A percentile compares a stretch with the other conserved stretches of the same genome.
phyloP scores from a whole-genome alignment of 2,113 vertebrate genomes.

The Cacatua alba region DNA sequence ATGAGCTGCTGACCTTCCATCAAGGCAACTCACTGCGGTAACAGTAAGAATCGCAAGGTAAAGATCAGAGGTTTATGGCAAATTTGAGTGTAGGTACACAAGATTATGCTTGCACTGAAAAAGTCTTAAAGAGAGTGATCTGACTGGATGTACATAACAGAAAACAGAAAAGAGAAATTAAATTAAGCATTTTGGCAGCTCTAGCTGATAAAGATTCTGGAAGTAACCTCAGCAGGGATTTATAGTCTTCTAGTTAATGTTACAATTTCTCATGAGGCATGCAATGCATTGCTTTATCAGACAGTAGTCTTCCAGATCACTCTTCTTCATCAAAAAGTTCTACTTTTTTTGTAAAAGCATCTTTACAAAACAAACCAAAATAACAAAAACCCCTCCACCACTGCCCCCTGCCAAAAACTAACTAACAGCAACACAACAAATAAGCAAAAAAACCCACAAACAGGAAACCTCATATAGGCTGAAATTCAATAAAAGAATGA shows the following conservation, averaged over 20 bases:
- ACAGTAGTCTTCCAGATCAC: neutral
- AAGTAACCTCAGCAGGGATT: neutral
- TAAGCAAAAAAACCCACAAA: neutral
- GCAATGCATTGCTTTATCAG: neutral
- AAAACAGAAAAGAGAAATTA: neutral
- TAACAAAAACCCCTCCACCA: accelerated
- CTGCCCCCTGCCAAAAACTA: accelerated
- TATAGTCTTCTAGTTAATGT: neutral
- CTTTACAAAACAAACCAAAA: neutral
- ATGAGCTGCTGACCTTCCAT: neutral
- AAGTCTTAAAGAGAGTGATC: neutral
- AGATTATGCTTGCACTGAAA: neutral
- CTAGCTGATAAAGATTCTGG: neutral
- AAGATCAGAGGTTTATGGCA: neutral
- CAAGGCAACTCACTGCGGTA: neutral
- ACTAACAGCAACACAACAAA: accelerated
- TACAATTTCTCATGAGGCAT: neutral
- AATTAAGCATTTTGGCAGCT: neutral
- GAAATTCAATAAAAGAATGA: neutral
- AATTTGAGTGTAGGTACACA: neutral
- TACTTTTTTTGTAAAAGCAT: neutral
- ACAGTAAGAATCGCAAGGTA: neutral
- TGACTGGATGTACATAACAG: neutral
- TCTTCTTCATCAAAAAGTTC: neutral
- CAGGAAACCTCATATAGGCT: neutral